Evolutionary conservation across 2,113 vertebrate genomes (phyloP).

Genomic region (Chaetops frenatus): DNA sequence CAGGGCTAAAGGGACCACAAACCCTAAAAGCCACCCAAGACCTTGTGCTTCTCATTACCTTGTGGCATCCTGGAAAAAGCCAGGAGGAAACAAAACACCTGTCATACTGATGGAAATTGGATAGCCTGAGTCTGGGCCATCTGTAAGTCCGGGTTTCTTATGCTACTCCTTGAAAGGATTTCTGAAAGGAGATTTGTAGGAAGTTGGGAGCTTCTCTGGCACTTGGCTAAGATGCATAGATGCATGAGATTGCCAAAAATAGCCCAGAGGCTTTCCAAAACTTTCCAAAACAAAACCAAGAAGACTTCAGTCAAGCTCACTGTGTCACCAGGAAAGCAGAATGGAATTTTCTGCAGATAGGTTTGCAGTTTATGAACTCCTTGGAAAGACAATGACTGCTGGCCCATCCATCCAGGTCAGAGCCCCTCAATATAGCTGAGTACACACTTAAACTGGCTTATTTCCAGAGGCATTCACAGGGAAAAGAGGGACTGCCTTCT

Average conservation of each 20-base stretch:
- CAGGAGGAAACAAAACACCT: background rate
- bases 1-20: background rate
- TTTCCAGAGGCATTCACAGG: background rate
- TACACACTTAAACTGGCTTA: background rate
- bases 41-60: background rate
- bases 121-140: background rate
- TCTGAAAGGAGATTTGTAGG: background rate
- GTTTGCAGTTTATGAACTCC: background rate
- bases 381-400: background rate
- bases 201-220: background rate
- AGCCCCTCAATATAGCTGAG: background rate
- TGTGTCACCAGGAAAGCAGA: background rate
- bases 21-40: background rate
- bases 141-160: background rate
- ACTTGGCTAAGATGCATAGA: background rate
- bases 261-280: background rate
- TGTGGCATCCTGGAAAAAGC: background rate
- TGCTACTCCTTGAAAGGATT: background rate
- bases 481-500: background rate
- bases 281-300: background rate
- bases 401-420: background rate
- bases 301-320: background rate
- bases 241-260: background rate
- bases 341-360: background rate
- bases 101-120: background rate